phyloP scores from a whole-genome alignment of 2,888 invertebrate genomes.

The Oscheius sp. region DNA sequence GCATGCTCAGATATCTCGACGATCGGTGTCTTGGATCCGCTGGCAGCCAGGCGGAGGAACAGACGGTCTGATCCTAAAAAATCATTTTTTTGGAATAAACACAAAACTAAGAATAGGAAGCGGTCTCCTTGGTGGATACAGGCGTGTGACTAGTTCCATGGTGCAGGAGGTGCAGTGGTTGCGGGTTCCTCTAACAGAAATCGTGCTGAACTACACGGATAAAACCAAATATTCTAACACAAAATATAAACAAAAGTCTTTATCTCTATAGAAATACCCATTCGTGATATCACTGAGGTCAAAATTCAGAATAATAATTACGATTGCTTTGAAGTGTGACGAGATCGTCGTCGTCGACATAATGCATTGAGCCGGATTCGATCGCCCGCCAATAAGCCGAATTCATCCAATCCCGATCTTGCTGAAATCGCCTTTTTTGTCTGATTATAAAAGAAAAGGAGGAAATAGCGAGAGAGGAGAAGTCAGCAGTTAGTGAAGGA shows the following conservation, averaged over 20 bases:
- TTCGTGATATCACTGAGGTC: slow-evolving; percentile 36
- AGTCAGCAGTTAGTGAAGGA: neutral
- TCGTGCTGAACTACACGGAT: too few relatives aligned
- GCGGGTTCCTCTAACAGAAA: too few relatives aligned
- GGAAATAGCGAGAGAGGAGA: slow-evolving; percentile 1
- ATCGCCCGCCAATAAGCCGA: slow-evolving; percentile 64
- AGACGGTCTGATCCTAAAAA: slow-evolving; percentile 22
- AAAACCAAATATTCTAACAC: slow-evolving; percentile 12
- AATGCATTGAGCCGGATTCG: slow-evolving; percentile 56
- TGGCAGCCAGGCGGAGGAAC: slow-evolving; percentile 20
- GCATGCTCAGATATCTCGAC: slow-evolving; percentile 26
- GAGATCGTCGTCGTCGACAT: slow-evolving; percentile 61
- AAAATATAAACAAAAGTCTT: slow-evolving; percentile 14
- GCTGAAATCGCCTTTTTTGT: slow-evolving; percentile 42
- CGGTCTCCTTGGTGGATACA: too few relatives aligned
- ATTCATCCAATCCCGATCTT: slow-evolving; percentile 58
- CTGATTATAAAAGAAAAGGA: neutral
- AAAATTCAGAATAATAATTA: slow-evolving; percentile 63
- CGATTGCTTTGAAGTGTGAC: slow-evolving; percentile 56
- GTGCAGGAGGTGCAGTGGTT: too few relatives aligned
- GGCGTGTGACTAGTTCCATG: too few relatives aligned
- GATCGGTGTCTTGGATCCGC: slow-evolving; percentile 12
- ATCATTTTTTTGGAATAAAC: neutral
- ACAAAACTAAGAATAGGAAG: neutral
- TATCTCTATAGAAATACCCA: slow-evolving; percentile 30